Evolutionary conservation across 2,888 invertebrate genomes (phyloP).

Genomic region (Baronia brevicornis): DNA sequence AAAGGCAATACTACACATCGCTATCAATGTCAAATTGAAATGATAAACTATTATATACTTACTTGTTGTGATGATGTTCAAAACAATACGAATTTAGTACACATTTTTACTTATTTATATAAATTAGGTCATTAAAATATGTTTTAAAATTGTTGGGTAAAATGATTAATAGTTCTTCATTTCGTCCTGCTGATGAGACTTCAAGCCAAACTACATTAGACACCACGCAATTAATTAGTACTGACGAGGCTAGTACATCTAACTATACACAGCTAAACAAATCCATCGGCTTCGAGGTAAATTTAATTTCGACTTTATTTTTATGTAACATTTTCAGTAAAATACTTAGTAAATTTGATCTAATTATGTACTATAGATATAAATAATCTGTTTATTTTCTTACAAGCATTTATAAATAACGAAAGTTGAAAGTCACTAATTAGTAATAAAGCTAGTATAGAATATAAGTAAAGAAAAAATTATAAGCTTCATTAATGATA

Average conservation of each 20-base stretch:
- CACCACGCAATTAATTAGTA: constrained; percentile 52
- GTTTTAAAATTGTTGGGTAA: constrained; percentile 15
- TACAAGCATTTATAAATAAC: no score
- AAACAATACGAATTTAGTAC: neutral
- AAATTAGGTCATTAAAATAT: neutral
- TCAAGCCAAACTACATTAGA: constrained; percentile 50
- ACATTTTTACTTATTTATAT: neutral
- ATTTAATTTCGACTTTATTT: neutral
- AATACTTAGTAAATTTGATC: no score
- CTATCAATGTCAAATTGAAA: no score
- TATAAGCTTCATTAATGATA: no score
- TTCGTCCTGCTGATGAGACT: constrained; percentile 33
- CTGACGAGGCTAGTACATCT: constrained; percentile 57
- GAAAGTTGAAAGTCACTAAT: no score
- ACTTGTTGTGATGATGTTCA: neutral
- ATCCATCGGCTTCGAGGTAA: constrained; percentile 44
- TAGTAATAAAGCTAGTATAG: no score
- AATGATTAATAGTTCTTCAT: constrained; percentile 43
- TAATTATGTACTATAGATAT: no score
- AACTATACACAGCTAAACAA: constrained; percentile 49
- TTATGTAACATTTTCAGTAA: no score
- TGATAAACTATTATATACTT: no score
- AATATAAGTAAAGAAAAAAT: no score
- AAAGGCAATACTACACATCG: no score
- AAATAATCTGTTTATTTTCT: no score